phyloP scores from a whole-genome alignment of 2,888 invertebrate species.

The Drosophila parthenogenetica region DNA sequence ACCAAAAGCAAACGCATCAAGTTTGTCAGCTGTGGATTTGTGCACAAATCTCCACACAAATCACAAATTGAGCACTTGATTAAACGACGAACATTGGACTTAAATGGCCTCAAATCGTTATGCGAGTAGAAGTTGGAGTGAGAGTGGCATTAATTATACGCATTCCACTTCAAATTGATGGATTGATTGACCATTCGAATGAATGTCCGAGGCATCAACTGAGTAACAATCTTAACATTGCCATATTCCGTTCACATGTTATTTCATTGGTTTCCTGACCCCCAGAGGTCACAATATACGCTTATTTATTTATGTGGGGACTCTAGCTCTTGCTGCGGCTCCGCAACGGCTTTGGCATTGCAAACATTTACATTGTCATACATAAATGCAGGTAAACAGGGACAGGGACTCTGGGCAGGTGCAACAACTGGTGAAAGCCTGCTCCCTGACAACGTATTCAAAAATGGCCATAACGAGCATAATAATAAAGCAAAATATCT shows the following conservation, averaged over 20 bases:
- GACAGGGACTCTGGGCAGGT: not conserved
- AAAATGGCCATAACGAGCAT: conserved; percentile 37
- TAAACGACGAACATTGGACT: conserved; percentile 49
- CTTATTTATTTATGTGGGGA: too few relatives aligned
- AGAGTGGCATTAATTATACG: conserved; percentile 47
- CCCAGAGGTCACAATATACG: conserved; percentile 1
- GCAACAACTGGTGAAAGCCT: not conserved
- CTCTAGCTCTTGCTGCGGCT: too few relatives aligned
- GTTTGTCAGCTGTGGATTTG: conserved; percentile 57
- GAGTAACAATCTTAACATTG: not conserved
- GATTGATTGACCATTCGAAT: conserved; percentile 41
- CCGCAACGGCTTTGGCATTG: conserved; percentile 5
- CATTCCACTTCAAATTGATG: conserved; percentile 36
- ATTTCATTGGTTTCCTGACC: not conserved
- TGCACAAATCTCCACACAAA: conserved; percentile 54
- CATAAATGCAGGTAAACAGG: not conserved
- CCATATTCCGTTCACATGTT: conserved; percentile 2
- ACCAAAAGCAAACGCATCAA: conserved; percentile 25
- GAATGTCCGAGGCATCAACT: not conserved
- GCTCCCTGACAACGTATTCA: conserved; percentile 41
- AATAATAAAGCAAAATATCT: conserved; percentile 64
- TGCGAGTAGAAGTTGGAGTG: conserved; percentile 35
- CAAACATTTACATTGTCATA: conserved; percentile 49
- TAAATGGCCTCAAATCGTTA: conserved; percentile 41
- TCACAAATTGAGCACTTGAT: conserved; percentile 60